A percentile compares a stretch with the other conserved stretches of the same genome.
phyloP scores from a whole-genome alignment of 2,797 vertebrate genomes.

The Sebastes itinus region DNA sequence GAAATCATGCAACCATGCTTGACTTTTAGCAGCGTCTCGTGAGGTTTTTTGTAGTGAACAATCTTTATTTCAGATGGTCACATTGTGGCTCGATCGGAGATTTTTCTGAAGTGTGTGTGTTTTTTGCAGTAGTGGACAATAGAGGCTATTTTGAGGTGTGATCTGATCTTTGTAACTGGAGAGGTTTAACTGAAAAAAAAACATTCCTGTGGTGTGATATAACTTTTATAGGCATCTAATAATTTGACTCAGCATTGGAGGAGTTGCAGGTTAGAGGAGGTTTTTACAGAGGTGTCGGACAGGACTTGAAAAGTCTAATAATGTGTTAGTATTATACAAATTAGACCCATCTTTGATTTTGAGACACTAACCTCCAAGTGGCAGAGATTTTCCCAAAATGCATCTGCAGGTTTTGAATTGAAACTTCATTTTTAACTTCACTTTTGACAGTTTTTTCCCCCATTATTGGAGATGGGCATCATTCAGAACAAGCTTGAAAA shows the following conservation, averaged over 20 bases:
- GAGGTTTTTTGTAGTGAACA: constrained; percentile 37
- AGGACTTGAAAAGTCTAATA: background rate
- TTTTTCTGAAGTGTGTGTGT: background rate
- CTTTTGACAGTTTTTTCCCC: background rate
- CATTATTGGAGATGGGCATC: background rate
- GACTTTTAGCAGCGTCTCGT: constrained; percentile 1
- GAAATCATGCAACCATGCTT: background rate
- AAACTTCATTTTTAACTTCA: background rate
- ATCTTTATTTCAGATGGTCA: constrained; percentile 29
- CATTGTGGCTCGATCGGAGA: background rate
- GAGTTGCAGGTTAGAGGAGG: background rate
- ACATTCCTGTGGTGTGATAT: constrained; percentile 10
- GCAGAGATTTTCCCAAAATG: background rate
- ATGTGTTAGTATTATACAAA: background rate
- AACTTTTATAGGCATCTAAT: background rate
- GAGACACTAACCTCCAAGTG: background rate
- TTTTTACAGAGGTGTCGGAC: constrained; percentile 2
- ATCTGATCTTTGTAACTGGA: background rate
- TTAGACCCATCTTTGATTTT: background rate
- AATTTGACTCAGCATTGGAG: background rate
- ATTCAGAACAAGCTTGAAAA: background rate
- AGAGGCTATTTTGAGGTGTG: constrained; percentile 27
- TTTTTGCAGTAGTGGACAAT: constrained; percentile 26
- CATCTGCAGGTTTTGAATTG: background rate
- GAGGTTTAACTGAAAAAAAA: constrained; percentile 8